Percentiles rank a stretch among this genome's conserved stretches.
Conservation (phyloP, 1,140 invertebrate species). For the Macrosteles quadrilineatus region DNA sequence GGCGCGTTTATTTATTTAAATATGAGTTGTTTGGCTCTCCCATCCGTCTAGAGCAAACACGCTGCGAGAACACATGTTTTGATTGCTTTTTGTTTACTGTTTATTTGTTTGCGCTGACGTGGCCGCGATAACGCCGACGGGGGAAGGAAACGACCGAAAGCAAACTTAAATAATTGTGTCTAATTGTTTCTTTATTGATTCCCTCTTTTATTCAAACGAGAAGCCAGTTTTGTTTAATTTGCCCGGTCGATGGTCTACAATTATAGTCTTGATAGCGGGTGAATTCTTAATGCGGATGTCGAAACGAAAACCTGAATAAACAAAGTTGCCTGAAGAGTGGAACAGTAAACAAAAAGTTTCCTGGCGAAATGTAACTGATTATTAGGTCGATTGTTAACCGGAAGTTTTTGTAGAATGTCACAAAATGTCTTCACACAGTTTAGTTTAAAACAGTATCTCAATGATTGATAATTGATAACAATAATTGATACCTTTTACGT, state of each 20-base stretch:
- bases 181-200: conserved; percentile 30
- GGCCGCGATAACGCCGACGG: conserved; percentile 35
- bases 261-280: too few species aligned
- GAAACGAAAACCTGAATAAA: too few species aligned
- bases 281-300: too few species aligned
- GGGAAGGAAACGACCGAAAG: conserved; percentile 25
- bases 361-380: too few species aligned
- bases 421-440: too few species aligned
- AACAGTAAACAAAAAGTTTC: too few species aligned
- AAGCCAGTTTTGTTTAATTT: conserved; percentile 18
- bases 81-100: conserved; percentile 46
- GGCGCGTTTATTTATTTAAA: conserved; percentile 45
- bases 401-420: too few species aligned
- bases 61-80: conserved; percentile 44
- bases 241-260: not conserved
- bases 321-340: too few species aligned
- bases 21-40: conserved; percentile 42
- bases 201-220: conserved; percentile 21
- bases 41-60: conserved; percentile 38
- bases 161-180: conserved; percentile 27
- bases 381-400: too few species aligned
- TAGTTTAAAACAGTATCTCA: too few species aligned
- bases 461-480: too few species aligned
- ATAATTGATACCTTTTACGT: too few species aligned
- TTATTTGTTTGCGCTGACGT: conserved; percentile 43